phyloP scores from a whole-genome alignment of 2,888 invertebrate species.

The Tholera decimalis region DNA sequence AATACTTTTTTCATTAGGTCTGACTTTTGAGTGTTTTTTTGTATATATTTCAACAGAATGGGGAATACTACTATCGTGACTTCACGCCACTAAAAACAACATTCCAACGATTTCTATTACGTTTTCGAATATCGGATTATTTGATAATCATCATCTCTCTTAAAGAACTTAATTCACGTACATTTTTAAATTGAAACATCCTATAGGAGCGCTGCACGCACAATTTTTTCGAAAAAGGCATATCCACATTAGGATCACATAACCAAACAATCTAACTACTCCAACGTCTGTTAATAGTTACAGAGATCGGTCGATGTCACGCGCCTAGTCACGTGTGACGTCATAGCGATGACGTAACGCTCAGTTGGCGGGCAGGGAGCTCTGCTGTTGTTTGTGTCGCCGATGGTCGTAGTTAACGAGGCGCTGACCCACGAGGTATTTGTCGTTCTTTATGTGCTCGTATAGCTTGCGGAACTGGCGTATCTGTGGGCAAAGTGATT shows the following conservation, averaged over 20 bases:
- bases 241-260: background rate
- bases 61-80: too few species aligned
- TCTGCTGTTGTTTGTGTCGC: conserved; percentile 91
- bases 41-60: too few species aligned
- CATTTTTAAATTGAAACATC: background rate
- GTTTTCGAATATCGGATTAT: background rate
- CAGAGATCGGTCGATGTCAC: conserved; percentile 57
- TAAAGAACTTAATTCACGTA: background rate
- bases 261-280: background rate
- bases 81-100: background rate
- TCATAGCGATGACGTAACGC: conserved; percentile 41
- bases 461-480: conserved; percentile 98
- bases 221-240: background rate
- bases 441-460: conserved; percentile 99
- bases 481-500: conserved; percentile 91
- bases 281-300: background rate
- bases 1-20: too few species aligned
- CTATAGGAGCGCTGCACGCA: background rate
- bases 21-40: too few species aligned
- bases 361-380: conserved; percentile 78
- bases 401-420: conserved; percentile 99
- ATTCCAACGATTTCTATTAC: background rate
- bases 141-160: too few species aligned
- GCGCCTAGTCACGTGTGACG: conserved; percentile 57
- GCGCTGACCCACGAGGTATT: conserved; percentile 98